Percentiles rank a stretch among this genome's conserved stretches.
Conservation (phyloP, 2,888 invertebrate species). For the Muschampia plurimacula region DNA sequence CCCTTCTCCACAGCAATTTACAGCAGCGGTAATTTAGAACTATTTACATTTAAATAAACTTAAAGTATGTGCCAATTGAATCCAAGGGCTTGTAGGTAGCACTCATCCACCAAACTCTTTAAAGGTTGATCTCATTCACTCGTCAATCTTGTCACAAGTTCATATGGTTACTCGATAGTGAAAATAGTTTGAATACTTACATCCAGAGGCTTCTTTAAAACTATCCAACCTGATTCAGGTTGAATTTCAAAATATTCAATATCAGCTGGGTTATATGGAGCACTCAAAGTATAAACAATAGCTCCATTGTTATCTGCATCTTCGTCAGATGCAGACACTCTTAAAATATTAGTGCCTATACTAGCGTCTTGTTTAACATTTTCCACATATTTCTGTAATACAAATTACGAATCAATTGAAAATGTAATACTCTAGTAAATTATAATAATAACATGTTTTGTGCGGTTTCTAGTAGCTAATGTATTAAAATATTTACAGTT, state of each 20-base stretch:
- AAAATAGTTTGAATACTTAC: constrained; percentile 89
- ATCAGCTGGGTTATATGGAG: constrained; percentile 94
- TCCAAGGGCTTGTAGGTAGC: constrained; percentile 85
- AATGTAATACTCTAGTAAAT: constrained; percentile 31
- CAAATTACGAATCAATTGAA: constrained; percentile 47
- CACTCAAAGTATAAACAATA: constrained; percentile 95
- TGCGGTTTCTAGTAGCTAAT: not conserved
- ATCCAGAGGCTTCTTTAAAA: constrained; percentile 97
- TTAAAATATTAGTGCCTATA: constrained; percentile 96
- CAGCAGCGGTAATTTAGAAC: constrained; percentile 84
- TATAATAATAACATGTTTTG: constrained; percentile 58
- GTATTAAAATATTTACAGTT: constrained; percentile 37
- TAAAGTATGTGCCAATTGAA: constrained; percentile 84
- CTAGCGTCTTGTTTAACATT: constrained; percentile 98
- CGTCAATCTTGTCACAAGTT: constrained; percentile 72
- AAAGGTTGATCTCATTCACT: constrained; percentile 81
- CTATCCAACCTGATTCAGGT: constrained; percentile 98
- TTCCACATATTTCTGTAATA: constrained; percentile 96
- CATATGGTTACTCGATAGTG: constrained; percentile 53
- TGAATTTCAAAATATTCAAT: constrained; percentile 98
- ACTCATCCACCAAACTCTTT: constrained; percentile 84
- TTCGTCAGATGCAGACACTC: constrained; percentile 98
- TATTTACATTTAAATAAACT: constrained; percentile 83
- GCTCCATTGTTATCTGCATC: constrained; percentile 99
- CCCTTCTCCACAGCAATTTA: constrained; percentile 81